Percentiles rank a stretch among this genome's conserved stretches.
Evolutionary conservation across 2,113 vertebrate genomes (phyloP).

Genomic region (Haplotaxodon microlepis): DNA sequence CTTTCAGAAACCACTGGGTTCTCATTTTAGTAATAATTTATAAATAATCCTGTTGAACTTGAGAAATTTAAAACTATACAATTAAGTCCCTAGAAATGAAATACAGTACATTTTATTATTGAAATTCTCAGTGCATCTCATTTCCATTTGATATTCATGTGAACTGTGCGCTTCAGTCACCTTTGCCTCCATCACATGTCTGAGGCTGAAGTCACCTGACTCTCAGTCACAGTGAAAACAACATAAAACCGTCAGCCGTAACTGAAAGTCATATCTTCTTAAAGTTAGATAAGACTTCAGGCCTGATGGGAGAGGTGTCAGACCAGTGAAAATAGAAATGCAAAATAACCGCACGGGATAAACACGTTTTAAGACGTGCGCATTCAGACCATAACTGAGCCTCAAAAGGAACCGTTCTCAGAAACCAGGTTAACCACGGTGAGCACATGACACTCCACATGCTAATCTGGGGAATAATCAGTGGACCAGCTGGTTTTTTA

Average conservation of each 20-base stretch:
- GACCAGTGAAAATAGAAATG: not conserved
- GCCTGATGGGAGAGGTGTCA: not conserved
- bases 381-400: not conserved
- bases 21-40: not conserved
- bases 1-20: not conserved
- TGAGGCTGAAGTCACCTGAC: constrained; percentile 21
- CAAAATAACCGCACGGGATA: not conserved
- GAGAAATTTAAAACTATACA: not conserved
- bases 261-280: not conserved
- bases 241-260: not conserved
- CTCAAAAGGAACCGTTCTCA: not conserved
- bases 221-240: not conserved
- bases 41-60: not conserved
- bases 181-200: constrained; percentile 29
- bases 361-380: not conserved
- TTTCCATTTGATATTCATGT: not conserved
- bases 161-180: not conserved
- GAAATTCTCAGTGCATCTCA: not conserved
- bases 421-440: not conserved
- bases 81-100: not conserved
- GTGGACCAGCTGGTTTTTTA: not conserved
- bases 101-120: not conserved
- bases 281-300: not conserved
- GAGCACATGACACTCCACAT: not conserved
- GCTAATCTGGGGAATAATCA: not conserved